phyloP scores from a whole-genome alignment of 1,140 invertebrate species.

The Wasmannia auropunctata region DNA sequence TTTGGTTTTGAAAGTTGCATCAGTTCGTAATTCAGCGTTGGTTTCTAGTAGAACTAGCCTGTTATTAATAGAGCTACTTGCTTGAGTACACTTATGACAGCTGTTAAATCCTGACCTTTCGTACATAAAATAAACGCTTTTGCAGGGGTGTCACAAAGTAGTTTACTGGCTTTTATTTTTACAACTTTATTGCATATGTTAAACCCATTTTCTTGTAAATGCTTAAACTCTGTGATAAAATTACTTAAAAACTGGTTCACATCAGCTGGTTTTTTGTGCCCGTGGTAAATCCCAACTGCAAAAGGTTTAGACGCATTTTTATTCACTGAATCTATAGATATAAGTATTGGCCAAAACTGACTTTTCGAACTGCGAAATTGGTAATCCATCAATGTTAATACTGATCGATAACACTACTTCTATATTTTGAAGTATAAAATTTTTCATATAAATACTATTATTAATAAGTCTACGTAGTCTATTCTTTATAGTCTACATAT shows the following conservation, averaged over 20 bases:
- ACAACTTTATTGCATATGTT: background rate
- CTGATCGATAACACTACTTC: too few species aligned
- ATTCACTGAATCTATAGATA: background rate
- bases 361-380: conserved; percentile 16
- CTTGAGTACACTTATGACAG: background rate
- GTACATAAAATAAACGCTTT: conserved; percentile 13
- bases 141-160: conserved; percentile 1
- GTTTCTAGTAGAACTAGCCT: background rate
- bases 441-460: too few species aligned
- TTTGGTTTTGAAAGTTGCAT: background rate
- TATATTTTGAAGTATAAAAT: too few species aligned
- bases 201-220: conserved; percentile 16
- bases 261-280: background rate
- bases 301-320: background rate
- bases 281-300: background rate
- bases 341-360: conserved; percentile 21
- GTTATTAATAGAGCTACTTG: background rate
- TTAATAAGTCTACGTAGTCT: too few species aligned
- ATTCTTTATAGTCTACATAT: too few species aligned
- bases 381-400: background rate
- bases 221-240: background rate
- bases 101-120: conserved; percentile 4
- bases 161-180: conserved; percentile 18
- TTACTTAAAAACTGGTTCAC: background rate
- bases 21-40: background rate